Evolutionary conservation across 2,797 vertebrate genomes (phyloP).

Genomic region (Erithacus rubecula): DNA sequence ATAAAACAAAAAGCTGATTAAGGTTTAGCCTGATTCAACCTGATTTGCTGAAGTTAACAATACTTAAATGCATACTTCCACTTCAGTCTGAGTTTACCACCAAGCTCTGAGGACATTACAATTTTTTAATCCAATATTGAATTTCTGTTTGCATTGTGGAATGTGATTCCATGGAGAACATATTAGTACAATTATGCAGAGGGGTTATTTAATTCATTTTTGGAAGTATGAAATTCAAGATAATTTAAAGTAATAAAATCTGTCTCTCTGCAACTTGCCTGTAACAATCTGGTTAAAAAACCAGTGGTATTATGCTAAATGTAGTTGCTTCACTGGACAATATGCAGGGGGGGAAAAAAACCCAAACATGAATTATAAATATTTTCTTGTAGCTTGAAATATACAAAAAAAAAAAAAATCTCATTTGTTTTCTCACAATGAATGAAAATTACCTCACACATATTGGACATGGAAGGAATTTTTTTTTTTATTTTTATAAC

Average conservation of each 20-base stretch:
- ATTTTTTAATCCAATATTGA: background rate
- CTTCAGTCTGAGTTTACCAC: background rate
- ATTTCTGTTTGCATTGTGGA: background rate
- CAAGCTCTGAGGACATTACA: background rate
- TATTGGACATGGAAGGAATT: background rate
- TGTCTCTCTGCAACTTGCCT: background rate
- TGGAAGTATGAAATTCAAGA: background rate
- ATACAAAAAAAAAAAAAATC: background rate
- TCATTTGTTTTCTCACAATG: background rate
- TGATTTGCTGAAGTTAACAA: background rate
- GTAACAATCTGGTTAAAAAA: constrained; percentile 21
- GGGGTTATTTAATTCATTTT: background rate
- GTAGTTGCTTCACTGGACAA: background rate
- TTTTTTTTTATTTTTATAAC: background rate
- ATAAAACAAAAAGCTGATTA: constrained; percentile 8
- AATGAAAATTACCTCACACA: constrained; percentile 10
- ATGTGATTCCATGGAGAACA: constrained; percentile 1
- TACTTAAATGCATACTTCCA: background rate
- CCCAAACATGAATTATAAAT: background rate
- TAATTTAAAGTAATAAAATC: constrained; percentile 1
- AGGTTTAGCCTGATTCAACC: background rate
- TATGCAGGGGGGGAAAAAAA: background rate
- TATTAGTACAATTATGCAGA: constrained; percentile 25
- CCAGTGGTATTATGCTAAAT: background rate
- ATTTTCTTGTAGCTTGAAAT: background rate